Percentiles rank a stretch among this genome's conserved stretches.
phyloP scores from a whole-genome alignment of 2,113 vertebrate species.

The Crotalus helleri region DNA sequence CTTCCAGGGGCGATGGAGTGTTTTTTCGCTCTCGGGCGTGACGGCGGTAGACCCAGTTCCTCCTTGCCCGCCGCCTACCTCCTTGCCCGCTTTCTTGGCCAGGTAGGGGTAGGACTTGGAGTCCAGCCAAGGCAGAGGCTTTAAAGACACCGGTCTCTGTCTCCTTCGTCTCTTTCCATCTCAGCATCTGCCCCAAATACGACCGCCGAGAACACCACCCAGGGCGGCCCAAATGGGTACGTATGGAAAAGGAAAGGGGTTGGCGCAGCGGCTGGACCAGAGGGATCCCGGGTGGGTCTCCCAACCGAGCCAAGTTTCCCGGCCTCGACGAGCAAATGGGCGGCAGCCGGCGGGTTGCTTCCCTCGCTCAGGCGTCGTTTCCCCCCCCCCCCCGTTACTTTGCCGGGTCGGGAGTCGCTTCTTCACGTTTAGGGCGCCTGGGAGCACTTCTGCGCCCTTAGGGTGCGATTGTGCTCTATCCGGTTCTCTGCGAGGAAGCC shows the following conservation, averaged over 20 bases:
- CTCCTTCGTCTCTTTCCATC: neutral
- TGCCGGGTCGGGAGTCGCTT: neutral
- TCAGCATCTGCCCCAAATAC: neutral
- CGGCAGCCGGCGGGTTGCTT: neutral
- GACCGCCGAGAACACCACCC: no score
- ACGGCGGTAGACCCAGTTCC: slow-evolving; percentile 19
- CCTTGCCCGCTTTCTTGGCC: neutral
- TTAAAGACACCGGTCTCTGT: slow-evolving; percentile 4
- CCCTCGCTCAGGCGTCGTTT: neutral
- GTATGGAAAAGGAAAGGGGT: neutral
- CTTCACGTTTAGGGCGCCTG: neutral
- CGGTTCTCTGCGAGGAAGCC: neutral
- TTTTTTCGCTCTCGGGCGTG: neutral
- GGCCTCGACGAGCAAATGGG: neutral
- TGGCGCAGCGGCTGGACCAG: neutral
- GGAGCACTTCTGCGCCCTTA: neutral
- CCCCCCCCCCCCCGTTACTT: no score
- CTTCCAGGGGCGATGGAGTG: neutral
- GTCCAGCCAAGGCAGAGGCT: slow-evolving; percentile 1
- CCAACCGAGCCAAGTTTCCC: neutral
- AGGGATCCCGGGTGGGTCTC: neutral
- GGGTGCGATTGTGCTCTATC: neutral
- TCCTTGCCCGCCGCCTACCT: slow-evolving; percentile 28
- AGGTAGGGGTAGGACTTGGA: slow-evolving; percentile 41
- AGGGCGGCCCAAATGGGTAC: slow-evolving; percentile 3